Conservation (phyloP, 1,140 invertebrate genomes). For the Brachionus rubens region DNA sequence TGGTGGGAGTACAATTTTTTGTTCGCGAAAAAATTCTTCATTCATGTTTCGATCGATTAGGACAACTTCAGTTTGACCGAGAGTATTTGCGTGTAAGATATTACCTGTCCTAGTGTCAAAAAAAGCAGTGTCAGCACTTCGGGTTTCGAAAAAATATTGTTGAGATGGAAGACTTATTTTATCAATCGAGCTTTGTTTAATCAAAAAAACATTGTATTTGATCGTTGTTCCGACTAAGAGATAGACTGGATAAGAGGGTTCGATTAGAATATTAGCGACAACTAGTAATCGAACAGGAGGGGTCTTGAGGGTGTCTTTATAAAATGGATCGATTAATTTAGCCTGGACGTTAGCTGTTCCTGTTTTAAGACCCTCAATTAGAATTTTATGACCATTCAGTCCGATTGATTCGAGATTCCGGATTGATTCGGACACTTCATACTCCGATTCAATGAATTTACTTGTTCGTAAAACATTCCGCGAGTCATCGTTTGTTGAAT, state of each 20-base stretch:
- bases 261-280: slow-evolving; percentile 35
- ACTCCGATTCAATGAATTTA: slow-evolving; percentile 23
- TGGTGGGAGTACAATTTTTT: background rate
- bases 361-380: slow-evolving; percentile 37
- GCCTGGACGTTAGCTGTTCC: slow-evolving; percentile 37
- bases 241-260: slow-evolving; percentile 31
- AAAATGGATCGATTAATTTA: slow-evolving; percentile 24
- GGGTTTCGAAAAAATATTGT: slow-evolving; percentile 11
- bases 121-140: background rate
- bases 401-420: slow-evolving; percentile 18
- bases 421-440: slow-evolving; percentile 6
- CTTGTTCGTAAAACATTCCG: slow-evolving; percentile 4
- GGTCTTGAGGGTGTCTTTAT: slow-evolving; percentile 7
- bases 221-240: background rate
- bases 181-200: slow-evolving; percentile 38
- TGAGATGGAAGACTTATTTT: background rate
- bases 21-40: background rate
- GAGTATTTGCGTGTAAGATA: background rate
- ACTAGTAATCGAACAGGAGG: slow-evolving; percentile 8
- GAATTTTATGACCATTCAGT: slow-evolving; percentile 8
- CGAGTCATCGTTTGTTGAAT: background rate
- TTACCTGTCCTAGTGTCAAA: background rate
- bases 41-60: slow-evolving; percentile 43
- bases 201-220: background rate
- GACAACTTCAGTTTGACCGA: background rate